A percentile compares a stretch with the other conserved stretches of the same genome.
These are phyloP conservation scores for Seriola quinqueradiata DNA, from an alignment of 2,113 vertebrate genomes.

Conservation along the genomic window DNA sequence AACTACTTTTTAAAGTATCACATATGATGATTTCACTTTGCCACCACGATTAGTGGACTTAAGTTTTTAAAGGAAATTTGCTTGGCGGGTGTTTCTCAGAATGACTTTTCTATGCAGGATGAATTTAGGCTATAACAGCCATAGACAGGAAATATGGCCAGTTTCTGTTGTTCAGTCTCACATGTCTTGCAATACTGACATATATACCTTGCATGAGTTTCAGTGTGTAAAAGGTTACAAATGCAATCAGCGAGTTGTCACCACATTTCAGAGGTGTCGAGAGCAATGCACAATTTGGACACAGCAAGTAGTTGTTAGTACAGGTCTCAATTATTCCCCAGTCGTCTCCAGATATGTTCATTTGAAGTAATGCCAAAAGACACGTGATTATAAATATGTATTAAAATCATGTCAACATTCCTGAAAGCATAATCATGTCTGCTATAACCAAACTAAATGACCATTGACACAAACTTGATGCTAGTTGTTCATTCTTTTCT, in stretches of 20 bases:
- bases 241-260: not conserved
- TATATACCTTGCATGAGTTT: not conserved
- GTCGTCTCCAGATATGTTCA: not conserved
- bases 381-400: not conserved
- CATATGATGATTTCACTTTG: no score
- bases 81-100: no score
- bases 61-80: no score
- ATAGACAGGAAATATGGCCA: not conserved
- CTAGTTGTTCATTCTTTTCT: no score
- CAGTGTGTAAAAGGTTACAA: not conserved
- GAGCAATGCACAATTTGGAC: no score
- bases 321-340: no score
- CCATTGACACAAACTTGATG: not conserved
- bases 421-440: no score
- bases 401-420: not conserved
- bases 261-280: not conserved
- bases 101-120: no score
- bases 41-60: no score
- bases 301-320: not conserved
- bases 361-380: not conserved
- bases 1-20: no score
- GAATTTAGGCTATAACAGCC: not conserved
- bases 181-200: no score
- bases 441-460: not conserved
- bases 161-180: not conserved